Evolutionary conservation across 2,113 vertebrate genomes (phyloP), one percentile per base, ranked within the genome.

Genomic region (Hylia prasina): DNA sequence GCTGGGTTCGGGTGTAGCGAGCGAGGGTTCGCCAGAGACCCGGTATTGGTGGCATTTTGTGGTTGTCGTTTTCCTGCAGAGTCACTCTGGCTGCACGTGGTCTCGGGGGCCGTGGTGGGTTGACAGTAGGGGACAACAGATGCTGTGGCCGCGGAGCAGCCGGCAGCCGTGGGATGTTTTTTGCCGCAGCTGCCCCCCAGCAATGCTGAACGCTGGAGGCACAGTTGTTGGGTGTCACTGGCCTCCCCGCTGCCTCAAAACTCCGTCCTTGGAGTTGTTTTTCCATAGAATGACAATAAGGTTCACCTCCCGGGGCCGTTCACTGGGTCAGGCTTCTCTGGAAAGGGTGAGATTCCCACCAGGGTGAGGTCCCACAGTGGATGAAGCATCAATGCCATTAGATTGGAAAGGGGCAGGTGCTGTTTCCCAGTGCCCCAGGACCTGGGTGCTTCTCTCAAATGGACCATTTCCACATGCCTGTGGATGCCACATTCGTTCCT

Each of bases 401-500:
- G 45, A 8, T 0, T 60, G 42, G 45, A 50, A 35, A 20, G 61
- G 9, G 30, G 14, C 18, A 66, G 39, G 20, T 24, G 31, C 28
- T 58, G 30, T 54, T 88, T 64, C n/a, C 53, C 61, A 72, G 10
- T 30, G n/a, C 9, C 15, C 7, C 7, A 4, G n/a, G 76, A 30
- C 17, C 6, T 12, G 17, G 3, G 42, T 45, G 14, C 20, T 58
- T 15, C 54, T n/a, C 42, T 50, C 33, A 71, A 73, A 51, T 10
- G 13, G 39, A 7, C 33, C 1, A 0, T 64, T 68, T 63, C 25
- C 51, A 6, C 0, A 0, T 75, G 51, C 57, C 39, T 23, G 0
- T n/a, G 40, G 16, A 22, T 75, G 21, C 70, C 27, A 12, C 21
- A 5, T 73, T 64, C 24, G 4, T 28, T 77, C 33, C 22, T 3